phyloP scores from a whole-genome alignment of 2,113 vertebrate species.

The Pagrus major region DNA sequence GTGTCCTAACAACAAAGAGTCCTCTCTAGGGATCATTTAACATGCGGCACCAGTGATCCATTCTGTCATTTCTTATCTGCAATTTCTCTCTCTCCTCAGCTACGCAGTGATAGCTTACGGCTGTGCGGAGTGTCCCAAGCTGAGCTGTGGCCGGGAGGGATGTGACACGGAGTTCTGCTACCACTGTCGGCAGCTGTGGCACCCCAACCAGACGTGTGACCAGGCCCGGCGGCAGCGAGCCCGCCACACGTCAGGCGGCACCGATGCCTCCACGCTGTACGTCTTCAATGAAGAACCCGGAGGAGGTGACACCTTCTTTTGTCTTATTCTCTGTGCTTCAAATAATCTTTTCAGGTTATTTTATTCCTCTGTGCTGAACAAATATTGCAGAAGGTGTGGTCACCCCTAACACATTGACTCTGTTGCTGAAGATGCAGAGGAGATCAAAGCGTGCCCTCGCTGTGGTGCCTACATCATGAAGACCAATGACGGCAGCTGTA shows the following conservation, averaged over 20 bases:
- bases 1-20: neutral
- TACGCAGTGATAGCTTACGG: slow-evolving; percentile 90
- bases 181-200: slow-evolving; percentile 92
- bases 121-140: slow-evolving; percentile 89
- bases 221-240: slow-evolving; percentile 85
- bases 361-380: neutral
- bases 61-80: neutral
- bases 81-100: slow-evolving; percentile 70
- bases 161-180: slow-evolving; percentile 91
- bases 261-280: slow-evolving; percentile 79
- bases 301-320: slow-evolving; percentile 71
- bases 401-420: neutral
- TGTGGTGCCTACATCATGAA: slow-evolving; percentile 93
- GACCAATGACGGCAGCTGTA: slow-evolving; percentile 92
- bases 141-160: slow-evolving; percentile 87
- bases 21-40: neutral
- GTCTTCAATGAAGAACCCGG: slow-evolving; percentile 84
- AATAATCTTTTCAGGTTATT: neutral
- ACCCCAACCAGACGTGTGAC: slow-evolving; percentile 88
- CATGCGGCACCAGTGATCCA: neutral
- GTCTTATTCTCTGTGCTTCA: neutral
- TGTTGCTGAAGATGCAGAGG: slow-evolving; percentile 83
- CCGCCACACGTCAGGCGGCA: slow-evolving; percentile 79
- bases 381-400: neutral
- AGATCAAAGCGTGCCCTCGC: slow-evolving; percentile 90